These are phyloP conservation scores for Cephus pygmeus DNA, from an alignment of 2,888 invertebrate genomes.

Conservation along the genomic window DNA sequence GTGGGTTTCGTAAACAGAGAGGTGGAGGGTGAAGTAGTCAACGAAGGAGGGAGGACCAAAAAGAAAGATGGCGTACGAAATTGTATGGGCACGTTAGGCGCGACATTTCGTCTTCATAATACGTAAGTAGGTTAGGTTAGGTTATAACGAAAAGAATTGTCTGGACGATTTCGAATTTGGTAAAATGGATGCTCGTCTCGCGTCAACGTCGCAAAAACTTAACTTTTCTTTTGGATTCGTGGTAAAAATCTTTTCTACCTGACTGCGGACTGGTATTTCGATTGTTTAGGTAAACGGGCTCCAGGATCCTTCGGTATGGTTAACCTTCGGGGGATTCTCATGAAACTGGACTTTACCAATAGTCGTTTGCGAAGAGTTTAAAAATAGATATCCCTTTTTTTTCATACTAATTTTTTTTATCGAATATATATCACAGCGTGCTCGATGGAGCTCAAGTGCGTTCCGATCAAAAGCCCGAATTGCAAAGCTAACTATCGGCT, in stretches of 20 bases:
- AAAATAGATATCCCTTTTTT: not conserved
- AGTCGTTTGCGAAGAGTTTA: not conserved
- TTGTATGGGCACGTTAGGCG: not conserved
- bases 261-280: not conserved
- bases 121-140: not conserved
- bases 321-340: not conserved
- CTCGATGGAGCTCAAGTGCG: not conserved
- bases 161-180: not conserved
- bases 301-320: not conserved
- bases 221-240: not conserved
- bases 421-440: not conserved
- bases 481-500: not conserved
- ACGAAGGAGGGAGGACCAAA: not conserved
- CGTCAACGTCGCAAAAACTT: not conserved
- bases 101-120: not conserved
- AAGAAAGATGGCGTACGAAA: not conserved
- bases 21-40: not conserved
- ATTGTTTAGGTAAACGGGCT: not conserved
- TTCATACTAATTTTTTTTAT: not conserved
- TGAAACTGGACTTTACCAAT: not conserved
- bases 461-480: not conserved
- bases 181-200: not conserved
- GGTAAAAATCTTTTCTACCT: not conserved
- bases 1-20: not conserved
- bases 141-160: not conserved